These are phyloP conservation scores for Campopleginae sp. DNA, from an alignment of 2,888 invertebrate genomes.

Conservation along the genomic window DNA sequence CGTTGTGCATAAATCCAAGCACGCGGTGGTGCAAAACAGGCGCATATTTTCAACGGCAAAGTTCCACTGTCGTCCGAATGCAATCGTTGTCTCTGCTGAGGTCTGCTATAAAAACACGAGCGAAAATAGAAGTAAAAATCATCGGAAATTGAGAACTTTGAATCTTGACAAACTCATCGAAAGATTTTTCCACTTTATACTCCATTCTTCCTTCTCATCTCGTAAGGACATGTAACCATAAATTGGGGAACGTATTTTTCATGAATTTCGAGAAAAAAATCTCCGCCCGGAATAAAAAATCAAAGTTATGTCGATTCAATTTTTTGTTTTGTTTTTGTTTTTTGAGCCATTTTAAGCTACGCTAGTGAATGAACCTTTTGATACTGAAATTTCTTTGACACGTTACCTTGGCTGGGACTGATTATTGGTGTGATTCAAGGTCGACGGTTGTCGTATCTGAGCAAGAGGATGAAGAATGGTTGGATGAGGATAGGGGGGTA, in stretches of 20 bases:
- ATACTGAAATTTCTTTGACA: background rate
- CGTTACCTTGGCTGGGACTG: constrained; percentile 80
- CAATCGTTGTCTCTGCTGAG: constrained; percentile 86
- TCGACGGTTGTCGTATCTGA: constrained; percentile 91
- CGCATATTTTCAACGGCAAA: constrained; percentile 90
- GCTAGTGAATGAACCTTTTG: background rate
- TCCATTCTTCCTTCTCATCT: background rate
- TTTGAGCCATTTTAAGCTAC: too few relatives aligned
- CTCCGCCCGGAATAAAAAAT: too few relatives aligned
- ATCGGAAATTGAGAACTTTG: background rate
- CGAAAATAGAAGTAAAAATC: background rate
- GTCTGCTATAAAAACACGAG: constrained; percentile 70
- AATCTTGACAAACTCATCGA: too few relatives aligned
- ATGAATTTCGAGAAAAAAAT: too few relatives aligned
- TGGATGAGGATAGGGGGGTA: constrained; percentile 96
- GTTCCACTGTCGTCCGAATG: constrained; percentile 90
- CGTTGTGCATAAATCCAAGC: constrained; percentile 88
- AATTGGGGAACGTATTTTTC: too few relatives aligned
- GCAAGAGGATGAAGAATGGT: constrained; percentile 92
- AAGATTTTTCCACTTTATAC: background rate
- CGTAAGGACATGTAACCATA: background rate
- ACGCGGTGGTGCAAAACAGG: constrained; percentile 91
- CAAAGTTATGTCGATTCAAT: too few relatives aligned
- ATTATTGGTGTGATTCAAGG: constrained; percentile 79
- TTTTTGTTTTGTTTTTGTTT: too few relatives aligned